Evolutionary conservation across 1,140 invertebrate genomes (phyloP).

Genomic region (Oncopodura yosiiana): DNA sequence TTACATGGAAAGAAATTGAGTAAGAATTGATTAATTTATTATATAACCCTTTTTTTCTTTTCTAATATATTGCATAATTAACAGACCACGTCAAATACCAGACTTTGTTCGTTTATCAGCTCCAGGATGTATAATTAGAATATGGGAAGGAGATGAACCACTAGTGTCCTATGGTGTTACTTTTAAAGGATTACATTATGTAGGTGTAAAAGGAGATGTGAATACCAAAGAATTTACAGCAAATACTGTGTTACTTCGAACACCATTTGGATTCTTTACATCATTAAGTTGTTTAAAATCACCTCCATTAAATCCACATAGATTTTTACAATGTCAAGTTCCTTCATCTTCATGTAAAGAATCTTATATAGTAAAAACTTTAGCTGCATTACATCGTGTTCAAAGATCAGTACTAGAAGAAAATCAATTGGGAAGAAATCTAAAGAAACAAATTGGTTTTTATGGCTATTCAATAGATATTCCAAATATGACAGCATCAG

Average conservation of each 20-base stretch:
- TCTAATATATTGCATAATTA: too few relatives aligned
- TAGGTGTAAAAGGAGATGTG: slow-evolving; percentile 54
- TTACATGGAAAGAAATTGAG: slow-evolving; percentile 61
- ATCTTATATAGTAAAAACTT: slow-evolving; percentile 27
- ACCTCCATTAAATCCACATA: neutral
- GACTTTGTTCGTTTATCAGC: slow-evolving; percentile 36
- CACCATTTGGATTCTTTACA: slow-evolving; percentile 72
- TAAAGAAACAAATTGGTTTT: slow-evolving; percentile 20
- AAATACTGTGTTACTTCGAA: slow-evolving; percentile 76
- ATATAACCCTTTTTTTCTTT: too few relatives aligned
- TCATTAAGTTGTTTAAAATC: slow-evolving; percentile 1
- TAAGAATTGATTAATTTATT: too few relatives aligned
- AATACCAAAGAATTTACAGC: slow-evolving; percentile 56
- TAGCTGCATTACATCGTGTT: slow-evolving; percentile 16
- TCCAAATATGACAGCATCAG: too few relatives aligned
- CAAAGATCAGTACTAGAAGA: slow-evolving; percentile 32
- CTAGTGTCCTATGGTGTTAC: slow-evolving; percentile 60
- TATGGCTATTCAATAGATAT: slow-evolving; percentile 24
- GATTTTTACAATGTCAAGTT: slow-evolving; percentile 35
- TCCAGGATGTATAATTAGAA: slow-evolving; percentile 35
- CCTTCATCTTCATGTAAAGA: slow-evolving; percentile 30
- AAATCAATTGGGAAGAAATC: slow-evolving; percentile 13
- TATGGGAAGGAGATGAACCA: slow-evolving; percentile 37
- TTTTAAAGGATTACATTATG: slow-evolving; percentile 66
- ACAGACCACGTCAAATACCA: slow-evolving; percentile 42